Base-by-base conservation (phyloP, 2,888 invertebrate species). In the Dascillus cervinus region DNA sequence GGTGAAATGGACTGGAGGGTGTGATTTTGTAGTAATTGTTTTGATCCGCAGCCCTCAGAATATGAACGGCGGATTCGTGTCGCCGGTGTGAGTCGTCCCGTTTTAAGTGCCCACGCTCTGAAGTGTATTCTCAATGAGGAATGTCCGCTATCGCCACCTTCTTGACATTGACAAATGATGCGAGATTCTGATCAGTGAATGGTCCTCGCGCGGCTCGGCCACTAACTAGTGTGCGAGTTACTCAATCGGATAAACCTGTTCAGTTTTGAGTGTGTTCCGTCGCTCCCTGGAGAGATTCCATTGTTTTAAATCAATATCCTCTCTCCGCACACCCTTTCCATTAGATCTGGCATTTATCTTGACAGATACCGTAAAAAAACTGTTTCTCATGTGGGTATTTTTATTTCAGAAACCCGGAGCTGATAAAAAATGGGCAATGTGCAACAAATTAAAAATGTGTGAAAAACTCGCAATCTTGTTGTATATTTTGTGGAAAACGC, bases 101-200 rank as follows among this genome's bases (percentile, higher is more conserved):
- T 61, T 59, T 52, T 59, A 53, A 59, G 58, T 55, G 44, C 51
- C 45, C 49, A 50, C 53, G 49, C 51, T n/a, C n/a, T 50, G 45
- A 46, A 47, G 17, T 6, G 47, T 49, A 51, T 49, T 42, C 49
- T 58, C 57, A 62, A 61, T 63, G 62, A 62, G 57, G 59, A 60
- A 64, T 62, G 59, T 58, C 58, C 58, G 58, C 64, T 64, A 64
- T 64, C 64, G 64, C 64, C 64, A 64, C 65, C 64, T 64, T 50
- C 53, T 52, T 75, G 80, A 80, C 80, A 78, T 73, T 80, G 80
- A 80, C 79, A 79, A 80, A 80, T 80, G 79, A 77, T 69, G 65
- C 67, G 66, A 77, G 79, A 80, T 80, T 77, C 73, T 72, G 75
- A 80, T 80, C 80, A 65, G 69, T 70, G 71, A 71, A 70, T 77